Evolutionary conservation across 2,888 invertebrate genomes (phyloP), one percentile per base, ranked within the genome.

Genomic region (Lapara coniferarum): DNA sequence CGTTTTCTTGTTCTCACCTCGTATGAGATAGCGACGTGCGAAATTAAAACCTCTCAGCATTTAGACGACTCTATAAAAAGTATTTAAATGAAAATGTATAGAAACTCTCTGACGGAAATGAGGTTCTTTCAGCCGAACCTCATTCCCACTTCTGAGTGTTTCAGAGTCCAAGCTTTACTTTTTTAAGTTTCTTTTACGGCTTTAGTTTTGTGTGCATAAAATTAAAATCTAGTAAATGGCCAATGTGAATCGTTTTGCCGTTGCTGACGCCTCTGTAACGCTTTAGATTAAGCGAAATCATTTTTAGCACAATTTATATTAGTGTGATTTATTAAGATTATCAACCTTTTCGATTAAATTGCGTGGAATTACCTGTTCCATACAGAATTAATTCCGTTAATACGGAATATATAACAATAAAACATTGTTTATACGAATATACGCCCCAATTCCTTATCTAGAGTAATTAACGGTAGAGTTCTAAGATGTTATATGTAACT

Each of bases 61-160:
- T 89, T 88, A 86, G 86, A 82, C 77, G 82, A 80, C 83, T 85
- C 78, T 78, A 81, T 86, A 85, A 87, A 55, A 89, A 87, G 87
- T 89, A 91, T 91, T 91, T 90, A 91, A 92, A 92, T 92, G 90
- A 91, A 70, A 92, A 92, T 91, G 91, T 91, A 92, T 93, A 91
- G 92, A 91, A 90, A 90, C 85, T 86, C 88, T 82, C 85, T 77
- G 77, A 82, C 87, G 92, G 92, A 92, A 93, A 93, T 92, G 92
- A 92, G 90, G 81, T 92, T 90, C 92, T 91, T 92, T 92, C 90
- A 91, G 74, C 78, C 83, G 77, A 75, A 81, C 83, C 85, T 87
- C 85, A 84, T 87, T 88, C 84, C 81, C 82, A 85, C 82, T 86
- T 88, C 85, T 86, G 87, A 89, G 86, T 82, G 85, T 89, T 89